A percentile compares a stretch with the other conserved stretches of the same genome.
Evolutionary conservation across 1,140 invertebrate species (phyloP).

Genomic region (Magallana gigas): DNA sequence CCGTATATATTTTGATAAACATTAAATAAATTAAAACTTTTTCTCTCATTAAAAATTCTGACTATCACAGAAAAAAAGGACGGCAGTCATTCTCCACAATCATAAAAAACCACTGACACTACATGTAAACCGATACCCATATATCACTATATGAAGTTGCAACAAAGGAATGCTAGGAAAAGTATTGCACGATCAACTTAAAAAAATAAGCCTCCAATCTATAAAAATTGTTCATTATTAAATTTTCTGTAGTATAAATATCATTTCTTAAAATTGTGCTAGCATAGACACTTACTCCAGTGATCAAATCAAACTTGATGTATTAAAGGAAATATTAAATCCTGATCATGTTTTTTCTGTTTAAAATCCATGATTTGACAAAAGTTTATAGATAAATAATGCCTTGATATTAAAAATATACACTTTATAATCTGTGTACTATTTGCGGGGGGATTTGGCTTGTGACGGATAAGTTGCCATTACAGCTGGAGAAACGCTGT

Average conservation of each 20-base stretch:
- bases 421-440: not conserved
- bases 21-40: too few species aligned
- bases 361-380: too few species aligned
- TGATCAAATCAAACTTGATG: too few species aligned
- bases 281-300: too few species aligned
- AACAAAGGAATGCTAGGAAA: constrained; percentile 11
- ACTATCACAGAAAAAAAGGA: not conserved
- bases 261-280: too few species aligned
- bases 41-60: not conserved
- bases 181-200: constrained; percentile 5
- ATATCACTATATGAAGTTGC: not conserved
- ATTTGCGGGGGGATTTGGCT: constrained; percentile 40
- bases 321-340: too few species aligned
- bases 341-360: too few species aligned
- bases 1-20: too few species aligned
- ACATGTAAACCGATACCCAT: not conserved
- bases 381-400: too few species aligned
- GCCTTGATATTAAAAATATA: not conserved
- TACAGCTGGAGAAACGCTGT: constrained; percentile 42
- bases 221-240: too few species aligned
- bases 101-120: too few species aligned
- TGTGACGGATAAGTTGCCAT: constrained; percentile 44
- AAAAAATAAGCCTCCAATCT: not conserved
- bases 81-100: not conserved
- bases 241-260: too few species aligned